Evolutionary conservation across 2,888 invertebrate species (phyloP).

Genomic region (Drosophila mimetica): DNA sequence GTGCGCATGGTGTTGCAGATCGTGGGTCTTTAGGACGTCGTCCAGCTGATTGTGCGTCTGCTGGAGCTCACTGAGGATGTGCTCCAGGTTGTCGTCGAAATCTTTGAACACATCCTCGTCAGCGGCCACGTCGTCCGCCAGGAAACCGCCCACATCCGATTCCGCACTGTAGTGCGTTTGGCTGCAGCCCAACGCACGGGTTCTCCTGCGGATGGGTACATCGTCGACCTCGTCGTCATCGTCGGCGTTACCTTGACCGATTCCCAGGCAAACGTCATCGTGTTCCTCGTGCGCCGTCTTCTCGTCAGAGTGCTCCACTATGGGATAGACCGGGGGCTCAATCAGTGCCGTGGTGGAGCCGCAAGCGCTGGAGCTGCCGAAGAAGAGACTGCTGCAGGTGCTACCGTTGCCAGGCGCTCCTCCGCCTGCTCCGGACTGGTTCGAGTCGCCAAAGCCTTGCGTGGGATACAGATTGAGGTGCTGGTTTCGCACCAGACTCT

Average conservation of each 20-base stretch:
- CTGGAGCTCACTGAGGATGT: constrained; percentile 77
- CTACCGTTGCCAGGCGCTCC: constrained; percentile 38
- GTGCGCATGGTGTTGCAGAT: constrained; percentile 7
- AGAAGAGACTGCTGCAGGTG: constrained; percentile 78
- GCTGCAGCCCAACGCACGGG: constrained; percentile 69
- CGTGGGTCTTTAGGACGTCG: constrained; percentile 63
- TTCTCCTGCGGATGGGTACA: constrained; percentile 62
- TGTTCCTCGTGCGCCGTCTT: constrained; percentile 91
- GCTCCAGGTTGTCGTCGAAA: constrained; percentile 79
- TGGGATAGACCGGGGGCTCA: constrained; percentile 88
- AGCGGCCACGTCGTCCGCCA: constrained; percentile 63
- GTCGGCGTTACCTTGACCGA: constrained; percentile 84
- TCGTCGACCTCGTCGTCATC: constrained; percentile 78
- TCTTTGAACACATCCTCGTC: constrained; percentile 78
- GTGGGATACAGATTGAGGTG: constrained; percentile 88
- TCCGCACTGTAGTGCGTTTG: constrained; percentile 77
- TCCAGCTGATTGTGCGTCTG: constrained; percentile 75
- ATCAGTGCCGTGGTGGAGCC: constrained; percentile 82
- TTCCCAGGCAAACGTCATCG: constrained; percentile 73
- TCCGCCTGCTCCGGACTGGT: constrained; percentile 49
- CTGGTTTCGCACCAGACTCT: constrained; percentile 88
- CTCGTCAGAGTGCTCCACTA: constrained; percentile 90
- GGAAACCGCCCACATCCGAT: constrained; percentile 78
- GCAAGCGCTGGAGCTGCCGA: constrained; percentile 64
- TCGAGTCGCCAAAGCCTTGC: constrained; percentile 67